Evolutionary conservation across 2,113 vertebrate genomes (phyloP), one percentile per base, ranked within the genome.

Genomic region (Pyrgilauda ruficollis): DNA sequence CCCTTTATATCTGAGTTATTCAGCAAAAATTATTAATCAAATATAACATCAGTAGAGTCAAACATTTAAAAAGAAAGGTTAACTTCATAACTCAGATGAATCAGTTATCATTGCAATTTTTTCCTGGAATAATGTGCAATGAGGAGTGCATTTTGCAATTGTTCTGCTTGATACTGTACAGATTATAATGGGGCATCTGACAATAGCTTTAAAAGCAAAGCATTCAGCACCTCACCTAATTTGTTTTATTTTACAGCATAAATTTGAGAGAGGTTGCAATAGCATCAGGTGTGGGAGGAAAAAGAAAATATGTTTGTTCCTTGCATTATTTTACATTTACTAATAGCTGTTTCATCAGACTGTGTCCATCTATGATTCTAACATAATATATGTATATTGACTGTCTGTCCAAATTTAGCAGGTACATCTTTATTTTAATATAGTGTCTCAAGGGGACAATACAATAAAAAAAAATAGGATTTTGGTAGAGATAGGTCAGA

Each of bases 251-350:
- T 91, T 74, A 52, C 20, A 50, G 52, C 62, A 72, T 11, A 67
- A 39, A 47, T 76, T 37, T 78, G 15, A 66, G 70, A 63, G 28
- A 64, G 22, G 14, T 67, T 61, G 27, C 13, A 63, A 44, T 15
- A 37, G 1, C 1, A 41, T 20, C 81, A 61, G 3, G 19, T 61
- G 8, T 3, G 1, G 7, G 23, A 68, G 1, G 7, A 2, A 15
- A 55, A 56, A 75, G 26, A 56, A 41, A 56, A 13, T 0, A 1
- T 9, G 2, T 4, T 1, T 39, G 1, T 37, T 66, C 26, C 8
- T 37, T 50, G 5, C 5, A 7, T 59, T 23, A 76, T 62, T 75
- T 80, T 46, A 26, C 1, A 44, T 59, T 69, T 62, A 27, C 55
- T 16, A 11, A 16, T 22, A 50, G 22, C 15, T 43, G 2, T 72